These are phyloP conservation scores for Tursiops truncatus DNA, from an alignment of 2,113 vertebrate species.

Conservation along the genomic window DNA sequence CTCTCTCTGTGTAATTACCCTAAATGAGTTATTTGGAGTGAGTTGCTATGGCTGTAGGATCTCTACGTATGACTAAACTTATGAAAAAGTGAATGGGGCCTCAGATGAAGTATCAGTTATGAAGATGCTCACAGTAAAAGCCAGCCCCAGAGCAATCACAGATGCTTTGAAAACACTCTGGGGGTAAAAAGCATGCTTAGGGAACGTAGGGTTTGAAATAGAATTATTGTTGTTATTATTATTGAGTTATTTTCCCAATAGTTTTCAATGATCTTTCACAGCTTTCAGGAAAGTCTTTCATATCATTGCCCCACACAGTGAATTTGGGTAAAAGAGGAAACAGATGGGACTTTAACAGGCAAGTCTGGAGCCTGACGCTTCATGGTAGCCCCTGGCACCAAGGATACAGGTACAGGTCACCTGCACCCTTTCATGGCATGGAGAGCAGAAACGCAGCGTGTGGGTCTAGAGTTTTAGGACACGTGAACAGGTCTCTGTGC, in stretches of 20 bases:
- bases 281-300: not conserved
- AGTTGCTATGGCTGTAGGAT: not conserved
- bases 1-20: not conserved
- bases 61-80: not conserved
- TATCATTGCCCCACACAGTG: too few relatives aligned
- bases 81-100: not conserved
- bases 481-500: not conserved
- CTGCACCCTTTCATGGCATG: not conserved
- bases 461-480: fast-evolving
- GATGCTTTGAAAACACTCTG: not conserved
- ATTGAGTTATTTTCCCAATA: not conserved
- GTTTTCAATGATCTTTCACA: not conserved
- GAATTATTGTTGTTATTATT: too few relatives aligned
- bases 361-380: not conserved
- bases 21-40: not conserved
- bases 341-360: not conserved
- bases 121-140: not conserved
- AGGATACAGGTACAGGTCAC: not conserved
- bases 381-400: not conserved
- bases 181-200: fast-evolving
- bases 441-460: fast-evolving
- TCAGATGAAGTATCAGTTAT: not conserved
- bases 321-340: not conserved
- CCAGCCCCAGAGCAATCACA: not conserved
- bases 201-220: not conserved